A percentile compares a stretch with the other conserved stretches of the same genome.
phyloP scores from a whole-genome alignment of 2,797 vertebrate species.

The Tamandua tetradactyla region DNA sequence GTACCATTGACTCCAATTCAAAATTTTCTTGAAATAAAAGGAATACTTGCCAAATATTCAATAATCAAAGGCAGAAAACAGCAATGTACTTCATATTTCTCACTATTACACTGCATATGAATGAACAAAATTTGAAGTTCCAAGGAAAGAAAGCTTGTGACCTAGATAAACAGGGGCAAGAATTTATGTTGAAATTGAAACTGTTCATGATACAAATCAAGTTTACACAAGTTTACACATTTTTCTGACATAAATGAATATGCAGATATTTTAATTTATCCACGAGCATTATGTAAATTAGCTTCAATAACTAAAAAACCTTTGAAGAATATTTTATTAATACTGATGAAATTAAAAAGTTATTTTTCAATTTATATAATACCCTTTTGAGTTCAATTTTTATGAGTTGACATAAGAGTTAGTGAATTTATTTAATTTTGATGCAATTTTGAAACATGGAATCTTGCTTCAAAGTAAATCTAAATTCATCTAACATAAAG shows the following conservation, averaged over 20 bases:
- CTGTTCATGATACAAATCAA: neutral
- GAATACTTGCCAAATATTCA: constrained; percentile 30
- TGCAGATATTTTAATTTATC: constrained; percentile 15
- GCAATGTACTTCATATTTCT: constrained; percentile 7
- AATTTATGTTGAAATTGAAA: constrained; percentile 23
- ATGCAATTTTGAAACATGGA: constrained; percentile 5
- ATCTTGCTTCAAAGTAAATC: constrained; percentile 46
- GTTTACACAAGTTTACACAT: too few species aligned
- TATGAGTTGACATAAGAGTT: neutral
- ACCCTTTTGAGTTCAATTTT: constrained; percentile 21
- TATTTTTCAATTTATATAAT: neutral
- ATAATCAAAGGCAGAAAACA: neutral
- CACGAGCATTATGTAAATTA: constrained; percentile 3
- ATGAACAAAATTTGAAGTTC: constrained; percentile 43
- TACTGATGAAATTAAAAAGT: neutral
- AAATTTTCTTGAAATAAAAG: constrained; percentile 28
- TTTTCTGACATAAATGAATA: neutral
- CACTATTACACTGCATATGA: neutral
- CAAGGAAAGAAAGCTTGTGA: neutral
- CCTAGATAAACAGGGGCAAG: neutral
- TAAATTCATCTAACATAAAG: constrained; percentile 55
- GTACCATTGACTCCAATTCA: neutral
- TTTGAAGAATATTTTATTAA: neutral
- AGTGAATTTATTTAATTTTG: constrained; percentile 16
- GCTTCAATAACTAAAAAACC: constrained; percentile 1